These are phyloP conservation scores for Penaeus vannamei DNA, from an alignment of 1,140 invertebrate species.

Conservation along the genomic window DNA sequence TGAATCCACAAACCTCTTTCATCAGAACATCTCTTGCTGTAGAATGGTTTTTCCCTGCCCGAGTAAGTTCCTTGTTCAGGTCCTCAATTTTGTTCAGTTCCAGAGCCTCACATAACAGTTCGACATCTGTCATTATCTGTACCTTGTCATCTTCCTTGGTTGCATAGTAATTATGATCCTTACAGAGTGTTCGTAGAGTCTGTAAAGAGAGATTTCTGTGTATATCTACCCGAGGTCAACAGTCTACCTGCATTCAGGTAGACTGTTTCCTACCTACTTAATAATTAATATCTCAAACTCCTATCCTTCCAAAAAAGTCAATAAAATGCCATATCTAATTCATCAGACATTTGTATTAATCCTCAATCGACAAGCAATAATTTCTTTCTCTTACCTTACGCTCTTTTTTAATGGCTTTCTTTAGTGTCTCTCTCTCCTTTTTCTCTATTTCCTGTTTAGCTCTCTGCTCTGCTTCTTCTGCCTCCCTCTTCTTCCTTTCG, in stretches of 20 bases:
- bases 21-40: conserved; percentile 75
- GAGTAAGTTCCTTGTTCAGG: conserved; percentile 80
- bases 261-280: not conserved
- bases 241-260: not conserved
- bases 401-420: conserved; percentile 88
- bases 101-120: conserved; percentile 89
- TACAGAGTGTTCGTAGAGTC: conserved; percentile 85
- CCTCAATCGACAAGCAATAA: too few species aligned
- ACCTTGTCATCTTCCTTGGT: conserved; percentile 82
- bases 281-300: too few species aligned
- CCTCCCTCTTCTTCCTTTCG: conserved; percentile 82
- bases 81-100: conserved; percentile 78
- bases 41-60: conserved; percentile 70
- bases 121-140: conserved; percentile 88
- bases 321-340: too few species aligned
- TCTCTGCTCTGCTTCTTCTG: conserved; percentile 85
- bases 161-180: conserved; percentile 90
- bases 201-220: conserved; percentile 32
- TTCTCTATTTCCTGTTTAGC: conserved; percentile 85
- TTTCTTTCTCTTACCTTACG: conserved; percentile 76
- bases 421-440: conserved; percentile 88
- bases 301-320: too few species aligned
- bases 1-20: conserved; percentile 52
- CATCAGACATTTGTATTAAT: too few species aligned
- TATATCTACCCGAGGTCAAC: not conserved